These are phyloP conservation scores for Pachypeltis micranthus DNA, from an alignment of 1,140 invertebrate genomes.

Conservation along the genomic window DNA sequence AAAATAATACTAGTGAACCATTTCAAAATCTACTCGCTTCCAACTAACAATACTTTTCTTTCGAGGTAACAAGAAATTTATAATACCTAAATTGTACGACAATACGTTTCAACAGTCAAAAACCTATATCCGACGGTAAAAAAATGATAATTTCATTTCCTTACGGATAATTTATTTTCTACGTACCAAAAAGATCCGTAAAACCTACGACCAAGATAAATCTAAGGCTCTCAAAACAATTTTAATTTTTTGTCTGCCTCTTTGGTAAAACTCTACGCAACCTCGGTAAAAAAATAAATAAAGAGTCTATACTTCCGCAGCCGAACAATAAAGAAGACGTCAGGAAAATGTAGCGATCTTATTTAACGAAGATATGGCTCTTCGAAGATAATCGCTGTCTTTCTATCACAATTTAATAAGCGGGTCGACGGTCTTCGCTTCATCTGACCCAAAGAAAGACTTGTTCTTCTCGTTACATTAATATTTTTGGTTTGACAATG, in stretches of 20 bases:
- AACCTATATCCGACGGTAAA: background rate
- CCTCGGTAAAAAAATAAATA: conserved; percentile 3
- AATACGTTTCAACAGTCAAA: background rate
- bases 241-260: background rate
- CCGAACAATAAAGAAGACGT: too few relatives aligned
- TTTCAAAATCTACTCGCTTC: too few relatives aligned
- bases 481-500: too few relatives aligned
- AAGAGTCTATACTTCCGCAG: background rate
- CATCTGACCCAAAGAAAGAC: too few relatives aligned
- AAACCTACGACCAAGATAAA: background rate
- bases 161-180: background rate
- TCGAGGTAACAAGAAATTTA: too few relatives aligned
- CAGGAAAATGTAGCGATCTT: too few relatives aligned
- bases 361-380: background rate
- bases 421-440: background rate
- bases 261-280: background rate
- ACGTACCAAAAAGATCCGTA: background rate
- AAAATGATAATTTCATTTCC: background rate
- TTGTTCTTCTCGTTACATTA: too few relatives aligned
- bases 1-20: too few relatives aligned
- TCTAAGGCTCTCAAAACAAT: background rate
- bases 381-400: background rate
- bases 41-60: too few relatives aligned
- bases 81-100: too few relatives aligned
- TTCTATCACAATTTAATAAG: conserved; percentile 4